phyloP scores from a whole-genome alignment of 2,888 invertebrate genomes.

The Calliopum simillimum region DNA sequence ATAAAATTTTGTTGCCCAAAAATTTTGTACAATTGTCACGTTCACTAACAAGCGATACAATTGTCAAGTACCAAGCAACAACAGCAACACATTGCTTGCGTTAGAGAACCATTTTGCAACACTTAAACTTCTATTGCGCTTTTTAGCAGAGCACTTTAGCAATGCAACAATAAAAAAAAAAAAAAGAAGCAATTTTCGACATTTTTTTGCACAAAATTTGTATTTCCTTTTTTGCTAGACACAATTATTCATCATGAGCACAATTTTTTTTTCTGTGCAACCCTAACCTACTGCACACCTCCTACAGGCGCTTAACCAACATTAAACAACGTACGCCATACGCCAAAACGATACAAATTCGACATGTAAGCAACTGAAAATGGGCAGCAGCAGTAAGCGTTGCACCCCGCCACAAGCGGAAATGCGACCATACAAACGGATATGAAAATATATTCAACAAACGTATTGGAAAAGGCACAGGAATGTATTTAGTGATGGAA shows the following conservation, averaged over 20 bases:
- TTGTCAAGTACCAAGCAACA: too few species aligned
- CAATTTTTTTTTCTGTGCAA: slow-evolving; percentile 2
- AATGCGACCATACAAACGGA: slow-evolving; percentile 60
- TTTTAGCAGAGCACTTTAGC: too few species aligned
- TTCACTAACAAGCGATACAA: too few species aligned
- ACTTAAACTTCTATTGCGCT: too few species aligned
- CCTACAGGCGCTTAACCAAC: neutral
- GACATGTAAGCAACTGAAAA: neutral
- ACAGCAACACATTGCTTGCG: too few species aligned
- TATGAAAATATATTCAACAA: slow-evolving; percentile 50
- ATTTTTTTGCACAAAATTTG: neutral
- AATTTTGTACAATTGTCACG: too few species aligned
- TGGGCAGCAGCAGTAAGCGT: neutral
- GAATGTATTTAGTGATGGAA: neutral
- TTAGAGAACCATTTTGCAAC: too few species aligned
- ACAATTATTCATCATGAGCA: slow-evolving; percentile 27
- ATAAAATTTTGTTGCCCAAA: too few species aligned
- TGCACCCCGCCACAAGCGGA: slow-evolving; percentile 48
- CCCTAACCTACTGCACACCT: neutral
- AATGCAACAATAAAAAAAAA: too few species aligned
- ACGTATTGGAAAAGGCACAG: slow-evolving; percentile 6
- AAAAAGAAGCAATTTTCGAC: too few species aligned
- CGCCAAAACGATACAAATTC: neutral
- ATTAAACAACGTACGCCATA: neutral
- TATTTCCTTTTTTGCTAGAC: slow-evolving; percentile 25